A percentile compares a stretch with the other conserved stretches of the same genome.
Evolutionary conservation across 1,140 invertebrate genomes (phyloP).

Genomic region (Ridgeia piscesae): DNA sequence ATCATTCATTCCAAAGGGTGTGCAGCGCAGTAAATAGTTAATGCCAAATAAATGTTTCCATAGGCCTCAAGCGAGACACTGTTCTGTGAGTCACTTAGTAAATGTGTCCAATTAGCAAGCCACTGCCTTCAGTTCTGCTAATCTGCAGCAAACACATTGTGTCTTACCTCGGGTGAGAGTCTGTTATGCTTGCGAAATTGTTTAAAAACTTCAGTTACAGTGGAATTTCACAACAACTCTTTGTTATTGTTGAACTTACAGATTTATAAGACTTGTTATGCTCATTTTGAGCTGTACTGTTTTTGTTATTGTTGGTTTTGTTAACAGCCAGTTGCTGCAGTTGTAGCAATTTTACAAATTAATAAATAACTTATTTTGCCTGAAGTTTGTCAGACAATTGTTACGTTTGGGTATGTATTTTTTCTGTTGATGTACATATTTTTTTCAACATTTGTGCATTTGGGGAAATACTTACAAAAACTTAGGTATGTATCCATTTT

Average conservation of each 20-base stretch:
- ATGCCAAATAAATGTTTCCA: background rate
- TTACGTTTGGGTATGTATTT: too few species aligned
- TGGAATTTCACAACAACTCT: background rate
- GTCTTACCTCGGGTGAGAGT: background rate
- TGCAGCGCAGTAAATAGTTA: background rate
- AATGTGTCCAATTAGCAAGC: background rate
- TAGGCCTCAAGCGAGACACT: background rate
- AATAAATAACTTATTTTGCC: background rate
- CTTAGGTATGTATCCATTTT: background rate
- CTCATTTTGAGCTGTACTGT: background rate
- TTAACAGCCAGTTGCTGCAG: background rate
- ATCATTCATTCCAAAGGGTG: background rate
- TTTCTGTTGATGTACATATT: background rate
- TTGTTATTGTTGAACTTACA: conserved; percentile 5
- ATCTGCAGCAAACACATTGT: background rate
- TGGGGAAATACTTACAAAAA: background rate
- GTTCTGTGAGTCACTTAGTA: background rate
- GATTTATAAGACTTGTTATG: background rate
- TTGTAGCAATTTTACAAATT: background rate
- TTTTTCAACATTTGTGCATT: background rate
- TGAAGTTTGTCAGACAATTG: background rate
- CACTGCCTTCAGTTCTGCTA: background rate
- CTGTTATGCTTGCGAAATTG: background rate
- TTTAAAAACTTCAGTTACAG: background rate
- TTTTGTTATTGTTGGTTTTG: background rate